These are phyloP conservation scores for Trissolcus japonicus DNA, from an alignment of 2,888 invertebrate genomes.

Conservation along the genomic window DNA sequence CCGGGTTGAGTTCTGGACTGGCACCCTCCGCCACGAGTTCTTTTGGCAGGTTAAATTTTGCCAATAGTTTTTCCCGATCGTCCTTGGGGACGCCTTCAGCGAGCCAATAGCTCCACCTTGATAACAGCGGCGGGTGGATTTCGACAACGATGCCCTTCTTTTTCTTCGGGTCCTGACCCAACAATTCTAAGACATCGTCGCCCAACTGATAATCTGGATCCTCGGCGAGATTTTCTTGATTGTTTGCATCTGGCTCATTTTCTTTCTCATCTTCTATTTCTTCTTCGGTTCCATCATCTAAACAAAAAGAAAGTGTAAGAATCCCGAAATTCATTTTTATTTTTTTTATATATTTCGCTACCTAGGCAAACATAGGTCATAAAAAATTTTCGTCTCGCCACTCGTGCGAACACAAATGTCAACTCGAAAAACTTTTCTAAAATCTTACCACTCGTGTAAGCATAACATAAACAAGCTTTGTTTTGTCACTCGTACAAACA, in stretches of 20 bases:
- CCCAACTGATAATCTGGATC: background rate
- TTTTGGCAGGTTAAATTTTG: background rate
- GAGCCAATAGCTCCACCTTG: background rate
- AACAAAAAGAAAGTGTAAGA: background rate
- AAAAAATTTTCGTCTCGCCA: too few species aligned
- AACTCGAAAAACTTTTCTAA: background rate
- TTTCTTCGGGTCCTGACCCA: background rate
- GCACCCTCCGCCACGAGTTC: background rate
- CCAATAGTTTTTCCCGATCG: background rate
- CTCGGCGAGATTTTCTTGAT: background rate
- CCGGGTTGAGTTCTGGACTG: background rate
- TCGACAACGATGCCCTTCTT: background rate
- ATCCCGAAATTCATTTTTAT: too few species aligned
- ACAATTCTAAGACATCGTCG: background rate
- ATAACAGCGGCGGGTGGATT: background rate
- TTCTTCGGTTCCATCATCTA: background rate
- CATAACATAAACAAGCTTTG: background rate
- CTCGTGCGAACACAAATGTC: background rate
- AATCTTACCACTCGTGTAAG: background rate
- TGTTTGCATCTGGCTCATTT: background rate
- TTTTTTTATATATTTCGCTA: too few species aligned
- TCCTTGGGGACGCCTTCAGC: background rate
- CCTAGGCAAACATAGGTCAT: too few species aligned
- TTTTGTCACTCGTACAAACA: background rate
- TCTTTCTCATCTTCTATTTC: background rate